Evolutionary conservation across 2,113 vertebrate species (phyloP).

Genomic region (Passer domesticus): DNA sequence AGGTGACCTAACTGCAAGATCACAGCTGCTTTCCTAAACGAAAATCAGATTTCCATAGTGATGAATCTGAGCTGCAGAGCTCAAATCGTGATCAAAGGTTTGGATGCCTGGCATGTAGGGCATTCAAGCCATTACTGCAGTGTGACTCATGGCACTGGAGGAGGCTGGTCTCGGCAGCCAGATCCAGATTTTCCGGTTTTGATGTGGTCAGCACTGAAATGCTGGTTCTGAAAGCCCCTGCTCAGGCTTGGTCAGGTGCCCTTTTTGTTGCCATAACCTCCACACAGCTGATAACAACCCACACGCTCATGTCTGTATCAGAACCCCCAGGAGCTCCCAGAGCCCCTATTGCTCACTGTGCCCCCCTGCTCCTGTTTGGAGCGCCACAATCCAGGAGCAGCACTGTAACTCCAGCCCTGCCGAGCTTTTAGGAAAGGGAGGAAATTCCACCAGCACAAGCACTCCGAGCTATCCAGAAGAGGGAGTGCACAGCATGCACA

Average conservation of each 20-base stretch:
- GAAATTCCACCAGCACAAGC: not conserved
- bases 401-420: not conserved
- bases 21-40: not conserved
- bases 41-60: not conserved
- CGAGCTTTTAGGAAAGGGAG: not conserved
- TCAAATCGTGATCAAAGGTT: not conserved
- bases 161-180: rapidly evolving
- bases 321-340: not conserved
- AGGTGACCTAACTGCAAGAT: not conserved
- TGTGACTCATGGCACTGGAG: not conserved
- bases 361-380: not conserved
- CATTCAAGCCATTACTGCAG: not conserved
- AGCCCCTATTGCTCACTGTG: not conserved
- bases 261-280: not conserved
- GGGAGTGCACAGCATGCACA: constrained; percentile 29
- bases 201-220: not conserved
- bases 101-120: not conserved
- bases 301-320: not conserved
- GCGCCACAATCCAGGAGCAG: not conserved
- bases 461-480: constrained; percentile 24
- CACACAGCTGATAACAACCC: not conserved
- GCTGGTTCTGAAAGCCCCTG: not conserved
- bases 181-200: not conserved
- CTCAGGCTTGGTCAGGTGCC: not conserved
- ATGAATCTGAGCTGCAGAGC: not conserved